Conservation (phyloP, 2,113 vertebrate genomes). For the Leucoraja erinaceus region DNA sequence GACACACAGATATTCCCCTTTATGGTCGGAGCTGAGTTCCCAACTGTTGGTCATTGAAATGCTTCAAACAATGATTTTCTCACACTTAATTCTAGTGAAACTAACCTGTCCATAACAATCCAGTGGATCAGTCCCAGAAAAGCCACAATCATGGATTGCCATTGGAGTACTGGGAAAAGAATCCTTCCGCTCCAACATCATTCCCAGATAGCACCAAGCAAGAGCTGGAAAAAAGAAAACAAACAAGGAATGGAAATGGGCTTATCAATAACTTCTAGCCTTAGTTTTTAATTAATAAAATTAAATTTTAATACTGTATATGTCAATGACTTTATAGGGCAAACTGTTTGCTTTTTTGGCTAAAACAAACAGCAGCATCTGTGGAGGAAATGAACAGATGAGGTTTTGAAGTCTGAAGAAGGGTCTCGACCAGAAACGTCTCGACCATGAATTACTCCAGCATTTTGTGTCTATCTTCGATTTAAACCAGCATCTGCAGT, state of each 20-base stretch:
- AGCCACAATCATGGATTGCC: slow-evolving; percentile 70
- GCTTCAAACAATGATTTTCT: not conserved
- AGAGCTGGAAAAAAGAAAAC: slow-evolving; percentile 48
- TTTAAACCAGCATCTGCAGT: no score
- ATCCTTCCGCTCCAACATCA: slow-evolving; percentile 69
- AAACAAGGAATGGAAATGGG: not conserved
- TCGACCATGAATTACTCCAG: no score
- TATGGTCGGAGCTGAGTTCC: not conserved
- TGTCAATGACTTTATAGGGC: no score
- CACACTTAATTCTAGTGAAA: not conserved
- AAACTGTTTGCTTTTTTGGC: no score
- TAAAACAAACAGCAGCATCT: no score
- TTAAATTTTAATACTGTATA: no score
- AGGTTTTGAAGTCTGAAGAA: no score
- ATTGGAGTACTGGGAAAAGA: slow-evolving; percentile 62
- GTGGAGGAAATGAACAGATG: no score
- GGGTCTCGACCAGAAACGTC: no score
- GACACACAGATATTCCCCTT: not conserved
- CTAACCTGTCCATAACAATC: slow-evolving; percentile 63
- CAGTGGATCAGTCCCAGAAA: slow-evolving; percentile 62
- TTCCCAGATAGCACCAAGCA: slow-evolving; percentile 69
- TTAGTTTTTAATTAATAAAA: not conserved
- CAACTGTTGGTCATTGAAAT: not conserved
- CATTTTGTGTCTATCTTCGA: no score
- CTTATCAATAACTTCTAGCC: not conserved